Evolutionary conservation across 2,888 invertebrate genomes (phyloP).

Genomic region (Oeneis ivallda): DNA sequence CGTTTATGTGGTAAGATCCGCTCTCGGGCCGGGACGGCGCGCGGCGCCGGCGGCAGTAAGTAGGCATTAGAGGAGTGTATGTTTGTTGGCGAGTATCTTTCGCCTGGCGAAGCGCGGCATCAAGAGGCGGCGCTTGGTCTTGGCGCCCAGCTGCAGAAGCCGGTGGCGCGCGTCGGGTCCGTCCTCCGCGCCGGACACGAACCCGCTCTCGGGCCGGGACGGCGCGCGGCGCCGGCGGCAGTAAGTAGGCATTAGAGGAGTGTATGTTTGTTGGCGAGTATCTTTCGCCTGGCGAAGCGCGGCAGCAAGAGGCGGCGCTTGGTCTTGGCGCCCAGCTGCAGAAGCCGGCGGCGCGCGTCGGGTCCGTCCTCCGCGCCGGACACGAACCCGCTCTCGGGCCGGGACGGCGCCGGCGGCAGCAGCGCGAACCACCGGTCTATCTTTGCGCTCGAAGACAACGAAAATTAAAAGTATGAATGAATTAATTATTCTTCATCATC

Average conservation of each 20-base stretch:
- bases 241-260: conserved; percentile 66
- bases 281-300: conserved; percentile 87
- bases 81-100: conserved; percentile 84
- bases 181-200: conserved; percentile 85
- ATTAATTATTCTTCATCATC: no score
- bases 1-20: no score
- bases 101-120: conserved; percentile 86
- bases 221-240: no score
- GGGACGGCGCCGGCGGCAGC: conserved; percentile 84
- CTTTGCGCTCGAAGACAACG: conserved; percentile 88
- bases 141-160: conserved; percentile 85
- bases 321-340: conserved; percentile 86
- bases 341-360: conserved; percentile 85
- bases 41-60: no score
- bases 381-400: conserved; percentile 90
- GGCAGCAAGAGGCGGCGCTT: conserved; percentile 86
- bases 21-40: no score
- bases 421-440: conserved; percentile 91
- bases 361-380: conserved; percentile 82
- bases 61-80: conserved; percentile 68
- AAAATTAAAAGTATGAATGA: no score
- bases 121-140: conserved; percentile 86
- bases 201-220: no score
- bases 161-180: conserved; percentile 84
- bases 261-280: conserved; percentile 80